These are phyloP conservation scores for Agrypnia vestita DNA, from an alignment of 1,140 invertebrate genomes.

Conservation along the genomic window DNA sequence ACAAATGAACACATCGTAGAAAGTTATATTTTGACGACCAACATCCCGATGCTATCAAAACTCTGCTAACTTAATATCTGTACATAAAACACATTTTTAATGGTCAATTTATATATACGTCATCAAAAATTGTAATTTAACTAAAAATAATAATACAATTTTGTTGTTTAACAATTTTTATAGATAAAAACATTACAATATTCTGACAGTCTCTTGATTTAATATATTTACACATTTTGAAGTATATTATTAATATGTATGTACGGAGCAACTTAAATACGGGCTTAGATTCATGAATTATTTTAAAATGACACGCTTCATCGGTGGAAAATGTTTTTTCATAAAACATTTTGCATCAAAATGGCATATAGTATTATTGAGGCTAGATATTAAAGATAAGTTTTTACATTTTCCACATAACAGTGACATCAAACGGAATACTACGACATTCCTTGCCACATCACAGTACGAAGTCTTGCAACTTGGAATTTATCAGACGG, in stretches of 20 bases:
- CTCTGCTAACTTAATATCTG: constrained; percentile 1
- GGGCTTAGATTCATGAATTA: constrained; percentile 2
- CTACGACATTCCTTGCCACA: too few relatives aligned
- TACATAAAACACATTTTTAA: background rate
- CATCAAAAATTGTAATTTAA: constrained; percentile 21
- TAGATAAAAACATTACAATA: constrained; percentile 26
- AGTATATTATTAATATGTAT: constrained; percentile 10
- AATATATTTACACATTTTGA: constrained; percentile 12
- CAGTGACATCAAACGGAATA: too few relatives aligned
- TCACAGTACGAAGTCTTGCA: too few relatives aligned
- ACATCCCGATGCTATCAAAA: background rate
- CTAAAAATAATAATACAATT: constrained; percentile 24
- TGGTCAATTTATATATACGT: constrained; percentile 1
- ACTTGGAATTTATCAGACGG: too few relatives aligned
- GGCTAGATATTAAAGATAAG: too few relatives aligned
- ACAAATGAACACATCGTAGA: constrained; percentile 30
- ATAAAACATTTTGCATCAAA: background rate
- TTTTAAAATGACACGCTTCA: constrained; percentile 23
- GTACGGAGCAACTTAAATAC: constrained; percentile 3
- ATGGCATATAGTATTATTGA: constrained; percentile 32
- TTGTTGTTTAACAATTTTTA: constrained; percentile 20
- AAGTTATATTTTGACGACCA: background rate
- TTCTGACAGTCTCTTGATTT: constrained; percentile 32
- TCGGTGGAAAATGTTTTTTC: constrained; percentile 3
- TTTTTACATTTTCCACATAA: too few relatives aligned